Evolutionary conservation across 2,888 invertebrate genomes (phyloP), one percentile per base, ranked within the genome.

Genomic region (Troilus luridus): DNA sequence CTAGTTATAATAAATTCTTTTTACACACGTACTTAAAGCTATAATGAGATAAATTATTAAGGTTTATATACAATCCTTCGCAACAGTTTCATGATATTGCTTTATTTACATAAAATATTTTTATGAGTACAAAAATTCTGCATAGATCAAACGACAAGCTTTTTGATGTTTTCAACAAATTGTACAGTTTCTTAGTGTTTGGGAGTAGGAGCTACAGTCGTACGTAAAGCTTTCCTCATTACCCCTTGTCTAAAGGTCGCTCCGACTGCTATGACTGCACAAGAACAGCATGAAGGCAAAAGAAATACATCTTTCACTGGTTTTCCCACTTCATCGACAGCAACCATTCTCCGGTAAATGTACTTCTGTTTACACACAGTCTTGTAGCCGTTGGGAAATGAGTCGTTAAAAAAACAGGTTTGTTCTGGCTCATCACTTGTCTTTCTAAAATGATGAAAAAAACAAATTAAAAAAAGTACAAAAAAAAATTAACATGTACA

Each of bases 211-310:
- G 72, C 41, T 19, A 41, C 41, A 21, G 72, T 77, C 17, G 72
- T 77, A 27, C 17, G 72, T 41, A 77, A 77, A 41, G 72, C 27
- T 77, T 77, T 77, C 19, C 72, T 77, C 72, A 8, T 7, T 41
- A 41, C 17, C 72, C 72, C 72, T 77, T 77, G 72, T 77, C 72
- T 77, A 77, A 77, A 77, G 27, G 10, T 7, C 27, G 27, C 9
- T 8, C 72, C 72, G 3, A 41, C 27, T 17, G 72, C 11, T 41
- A 77, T 12, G 12, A 93, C 92, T 91, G 92, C 92, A 93, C 97
- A 97, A 90, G 96, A 96, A 93, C 97, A 97, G 93, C 97, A 97
- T 54, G 97, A 96, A 0, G 97, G 97, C 90, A 97, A 94, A 93
- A 95, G 94, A 92, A 97, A 96, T 17, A 94, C 93, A 91, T 95